Evolutionary conservation across 2,797 vertebrate species (phyloP), one percentile per base, ranked within the genome.

Genomic region (Adrianichthys oophorus): DNA sequence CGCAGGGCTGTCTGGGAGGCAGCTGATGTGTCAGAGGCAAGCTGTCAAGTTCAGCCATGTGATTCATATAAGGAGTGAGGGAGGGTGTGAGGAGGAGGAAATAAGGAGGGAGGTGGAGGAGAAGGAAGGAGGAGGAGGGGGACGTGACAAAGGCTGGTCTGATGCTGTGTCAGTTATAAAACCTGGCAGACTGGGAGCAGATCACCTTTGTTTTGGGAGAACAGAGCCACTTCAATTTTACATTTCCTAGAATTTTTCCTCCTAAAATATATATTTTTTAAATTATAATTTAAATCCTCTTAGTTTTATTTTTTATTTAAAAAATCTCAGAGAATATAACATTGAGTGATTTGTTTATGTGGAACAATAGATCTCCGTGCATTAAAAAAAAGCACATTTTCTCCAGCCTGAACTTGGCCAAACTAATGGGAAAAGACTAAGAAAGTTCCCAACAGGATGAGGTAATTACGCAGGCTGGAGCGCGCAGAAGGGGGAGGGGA

Each of bases 1-100:
- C 44, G 42, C 73, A 70, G 57, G 10, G 79, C 83, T 75, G 78
- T 84, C 79, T 83, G 72, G 51, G 66, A 87, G 78, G 85, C 86
- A 91, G 88, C 84, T 89, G 90, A 90, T 90, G 88, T 91, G 89
- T 90, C 89, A 91, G 82, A 86, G 80, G 78, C 82, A 71, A 86
- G 86, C 90, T 88, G 90, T 91, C 91, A 91, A 81, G 84, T 86
- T 82, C 73, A 72, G 81, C 89, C 88, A 90, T 87, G 88, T 89
- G 90, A 91, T 89, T 90, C 88, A 87, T 85, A 80, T 64, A 63
- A 67, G 70, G 67, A 71, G 68, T 5, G 23, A 70, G 54, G 74
- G 72, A 71, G 80, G 60, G 75, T 19, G 62, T 37, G 65, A 57
- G 64, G 53, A 53, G 52, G 18, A 52, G 48, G 44, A 32, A 26